A percentile compares a stretch with the other conserved stretches of the same genome.
These are phyloP conservation scores for Atta colombica DNA, from an alignment of 1,140 invertebrate species.

Conservation along the genomic window DNA sequence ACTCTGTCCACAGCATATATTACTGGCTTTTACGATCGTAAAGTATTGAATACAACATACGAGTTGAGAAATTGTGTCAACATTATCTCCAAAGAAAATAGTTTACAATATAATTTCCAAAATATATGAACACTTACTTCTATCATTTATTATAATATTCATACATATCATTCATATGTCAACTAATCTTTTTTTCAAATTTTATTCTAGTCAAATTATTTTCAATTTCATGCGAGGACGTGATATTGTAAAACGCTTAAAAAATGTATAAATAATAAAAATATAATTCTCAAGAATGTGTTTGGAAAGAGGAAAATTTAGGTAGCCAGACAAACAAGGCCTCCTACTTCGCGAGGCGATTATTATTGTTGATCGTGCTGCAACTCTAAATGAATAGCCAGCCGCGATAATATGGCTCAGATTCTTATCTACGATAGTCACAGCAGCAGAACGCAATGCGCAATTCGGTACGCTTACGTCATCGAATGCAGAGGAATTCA, in stretches of 20 bases:
- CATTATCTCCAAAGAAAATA: not conserved
- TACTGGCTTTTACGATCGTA: slow-evolving; percentile 14
- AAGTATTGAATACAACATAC: not conserved
- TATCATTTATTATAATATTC: not conserved
- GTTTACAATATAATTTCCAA: not conserved
- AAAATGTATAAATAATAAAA: not conserved
- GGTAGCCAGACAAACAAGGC: not conserved
- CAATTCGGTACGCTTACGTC: slow-evolving; percentile 65
- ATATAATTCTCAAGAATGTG: no score
- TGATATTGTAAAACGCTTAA: not conserved
- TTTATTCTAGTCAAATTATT: not conserved
- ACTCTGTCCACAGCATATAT: not conserved
- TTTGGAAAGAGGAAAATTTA: not conserved
- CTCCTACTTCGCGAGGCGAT: slow-evolving; percentile 6
- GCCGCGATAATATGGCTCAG: slow-evolving; percentile 54
- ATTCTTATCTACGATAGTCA: slow-evolving; percentile 73
- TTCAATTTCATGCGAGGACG: not conserved
- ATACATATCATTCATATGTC: no score
- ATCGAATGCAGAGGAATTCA: slow-evolving; percentile 65
- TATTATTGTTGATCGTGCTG: slow-evolving; percentile 38
- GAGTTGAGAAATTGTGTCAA: not conserved
- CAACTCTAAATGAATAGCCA: slow-evolving; percentile 32
- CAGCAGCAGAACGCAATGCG: slow-evolving; percentile 58
- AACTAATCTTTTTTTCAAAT: not conserved
- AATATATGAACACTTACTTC: not conserved